Base-by-base conservation (phyloP, 1,140 invertebrate species). In the Elymnias hypermnestra region DNA sequence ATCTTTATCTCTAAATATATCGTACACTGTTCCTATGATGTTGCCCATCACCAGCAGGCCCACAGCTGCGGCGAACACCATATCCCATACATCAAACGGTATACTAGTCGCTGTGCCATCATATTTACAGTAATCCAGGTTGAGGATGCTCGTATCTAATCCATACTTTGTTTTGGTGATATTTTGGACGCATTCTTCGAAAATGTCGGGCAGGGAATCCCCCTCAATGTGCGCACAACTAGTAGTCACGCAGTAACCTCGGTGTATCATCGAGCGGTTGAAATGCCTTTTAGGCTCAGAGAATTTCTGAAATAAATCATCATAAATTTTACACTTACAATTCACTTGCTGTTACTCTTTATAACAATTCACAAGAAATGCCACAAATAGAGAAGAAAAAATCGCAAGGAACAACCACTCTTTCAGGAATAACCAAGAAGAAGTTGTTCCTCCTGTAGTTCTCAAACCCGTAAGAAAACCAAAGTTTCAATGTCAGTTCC, bases 231-330 rank as follows among this genome's bases (percentile, higher is more conserved):
- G 57, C 0, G 41, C 23, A 38, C 72, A 75, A 4, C 53, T 55
- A 0, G 23, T 37, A 8, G 36, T 50, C 5, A 76, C n/a, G 36
- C 72, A 76, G 28, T 62, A 64, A 0, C 70, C 72, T 5, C 72
- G 63, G 44, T 70, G 63, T 4, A 76, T 54, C 3, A 41, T 35
- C 1, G 61, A 61, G 43, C 62, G 64, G 35, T 76, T 72, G 57
- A 69, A 76, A 25, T 70, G 49, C 18, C 53, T 35, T 5, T 14
- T 40, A 21, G 57, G 46, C 10, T 36, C 18, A 0, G 72, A 71
- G 38, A 57, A 53, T 41, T 62, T 26, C 69, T 76, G 50, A 0
- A 47, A 60, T 6, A 33, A 33, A 0, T 3, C n/a, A 17, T 2
- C 1, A 3, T 33, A n/a, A n/a, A n/a, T n/a, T n/a, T n/a, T n/a